A percentile compares a stretch with the other conserved stretches of the same genome.
Conservation (phyloP, 92 coral and sea anemone genomes). For the Siderastrea radians region DNA sequence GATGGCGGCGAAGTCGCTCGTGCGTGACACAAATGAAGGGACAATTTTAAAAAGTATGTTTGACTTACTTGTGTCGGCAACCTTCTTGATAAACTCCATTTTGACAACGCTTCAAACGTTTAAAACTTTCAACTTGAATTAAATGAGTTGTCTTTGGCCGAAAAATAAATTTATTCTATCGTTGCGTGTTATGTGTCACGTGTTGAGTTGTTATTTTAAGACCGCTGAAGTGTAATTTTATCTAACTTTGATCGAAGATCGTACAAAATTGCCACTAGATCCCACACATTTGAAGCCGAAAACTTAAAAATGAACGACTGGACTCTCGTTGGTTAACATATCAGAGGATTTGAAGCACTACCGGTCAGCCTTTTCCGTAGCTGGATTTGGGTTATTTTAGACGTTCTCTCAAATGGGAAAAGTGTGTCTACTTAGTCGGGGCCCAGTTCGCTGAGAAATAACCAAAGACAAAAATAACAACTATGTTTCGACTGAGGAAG, state of each 20-base stretch:
- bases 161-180: not conserved
- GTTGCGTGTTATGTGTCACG: not conserved
- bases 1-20: too few species aligned
- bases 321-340: constrained; percentile 52
- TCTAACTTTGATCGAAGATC: constrained; percentile 43
- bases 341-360: constrained; percentile 59
- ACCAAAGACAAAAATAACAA: constrained; percentile 42
- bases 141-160: not conserved
- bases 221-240: constrained; percentile 40
- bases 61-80: not conserved
- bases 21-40: too few species aligned
- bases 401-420: constrained; percentile 25
- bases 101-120: not conserved
- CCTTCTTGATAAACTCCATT: not conserved
- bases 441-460: constrained; percentile 53
- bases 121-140: not conserved
- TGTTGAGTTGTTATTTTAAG: constrained; percentile 47
- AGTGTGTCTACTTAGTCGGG: constrained; percentile 41
- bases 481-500: constrained; percentile 34
- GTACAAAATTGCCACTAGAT: constrained; percentile 34
- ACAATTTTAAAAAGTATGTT: too few species aligned
- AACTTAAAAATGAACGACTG: constrained; percentile 37
- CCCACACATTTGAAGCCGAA: constrained; percentile 37
- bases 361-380: constrained; percentile 59
- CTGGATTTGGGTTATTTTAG: constrained; percentile 42